Evolutionary conservation across 2,888 invertebrate genomes (phyloP), one percentile per base, ranked within the genome.

Genomic region (Nymphalis polychloros): DNA sequence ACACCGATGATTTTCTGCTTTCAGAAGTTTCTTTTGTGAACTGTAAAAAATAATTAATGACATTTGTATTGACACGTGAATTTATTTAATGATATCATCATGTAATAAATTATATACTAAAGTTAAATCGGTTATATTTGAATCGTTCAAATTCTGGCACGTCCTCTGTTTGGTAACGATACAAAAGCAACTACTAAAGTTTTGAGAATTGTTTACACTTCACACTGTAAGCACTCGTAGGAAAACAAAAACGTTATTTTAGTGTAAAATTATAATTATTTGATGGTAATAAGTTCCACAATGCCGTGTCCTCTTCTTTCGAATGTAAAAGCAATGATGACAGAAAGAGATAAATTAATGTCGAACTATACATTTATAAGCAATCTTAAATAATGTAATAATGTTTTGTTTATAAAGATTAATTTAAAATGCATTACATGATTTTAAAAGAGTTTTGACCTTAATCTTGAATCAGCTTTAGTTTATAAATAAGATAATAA

Each of bases 11-110:
- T 66, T 93, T 92, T 79, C 93, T 89, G 77, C 90, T 92, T 74
- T 93, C 93, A 35, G 92, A 84, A 72, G 90, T 84, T 79, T 93
- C 92, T 67, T 92, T 90, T 68, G 92, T 92, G 49, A 92, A 75
- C 92, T 92, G 74, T 49, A 69, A 52, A 60, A 64, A 63, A 31
- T 64, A 73, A 68, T 69, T 19, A 35, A 41, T 57, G 57, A 57
- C 19, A 57, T 49, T 47, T 61, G 49, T 48, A 49, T 49, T 49
- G 31, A 17, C 2, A 55, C 8, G 13, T 35, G 4, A 62, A 62
- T 35, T n/a, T 17, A 50, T 35, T 50, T n/a, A 8, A 16, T n/a
- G 47, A 23, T 41, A 19, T 19, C 35, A 19, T 10, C 19, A 31
- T 41, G 13, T 8, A 57, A 57, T 31, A 41, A 41, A 57, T 57